Conservation (phyloP, 2,888 invertebrate genomes). For the Caenorhabditis sp. region DNA sequence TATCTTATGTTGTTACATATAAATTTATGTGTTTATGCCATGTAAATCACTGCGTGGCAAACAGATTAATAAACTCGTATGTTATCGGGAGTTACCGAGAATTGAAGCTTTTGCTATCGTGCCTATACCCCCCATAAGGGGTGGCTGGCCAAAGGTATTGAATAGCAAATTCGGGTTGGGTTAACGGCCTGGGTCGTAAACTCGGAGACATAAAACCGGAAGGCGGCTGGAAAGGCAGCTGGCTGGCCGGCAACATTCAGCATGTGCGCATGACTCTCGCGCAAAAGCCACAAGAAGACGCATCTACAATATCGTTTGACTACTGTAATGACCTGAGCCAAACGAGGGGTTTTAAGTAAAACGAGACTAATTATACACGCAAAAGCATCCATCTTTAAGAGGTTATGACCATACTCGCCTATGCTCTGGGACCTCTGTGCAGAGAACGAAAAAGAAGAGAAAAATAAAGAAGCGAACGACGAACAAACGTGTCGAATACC, state of each 20-base stretch:
- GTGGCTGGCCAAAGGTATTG: conserved; percentile 45
- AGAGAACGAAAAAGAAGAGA: neutral
- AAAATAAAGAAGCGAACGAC: neutral
- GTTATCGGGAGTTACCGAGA: conserved; percentile 10
- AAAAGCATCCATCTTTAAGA: neutral
- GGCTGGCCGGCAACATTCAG: conserved; percentile 41
- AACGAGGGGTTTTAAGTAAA: conserved; percentile 47
- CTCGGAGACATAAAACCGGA: conserved; percentile 51
- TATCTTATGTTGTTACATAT: conserved; percentile 32
- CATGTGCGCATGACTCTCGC: conserved; percentile 40
- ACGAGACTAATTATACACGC: conserved; percentile 51
- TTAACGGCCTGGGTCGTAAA: conserved; percentile 60
- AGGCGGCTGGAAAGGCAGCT: conserved; percentile 49
- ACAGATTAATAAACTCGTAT: conserved; percentile 19
- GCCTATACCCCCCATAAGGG: conserved; percentile 7
- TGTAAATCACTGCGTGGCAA: conserved; percentile 41
- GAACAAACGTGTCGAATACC: conserved; percentile 1
- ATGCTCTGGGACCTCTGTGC: neutral
- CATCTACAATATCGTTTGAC: conserved; percentile 40
- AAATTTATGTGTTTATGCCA: conserved; percentile 31
- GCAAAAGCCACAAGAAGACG: conserved; percentile 14
- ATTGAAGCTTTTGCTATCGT: conserved; percentile 7
- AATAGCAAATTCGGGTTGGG: conserved; percentile 57
- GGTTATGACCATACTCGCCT: neutral
- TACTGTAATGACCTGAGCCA: conserved; percentile 53